These are phyloP conservation scores for Smithornis capensis DNA, from an alignment of 2,113 vertebrate species.

Conservation along the genomic window DNA sequence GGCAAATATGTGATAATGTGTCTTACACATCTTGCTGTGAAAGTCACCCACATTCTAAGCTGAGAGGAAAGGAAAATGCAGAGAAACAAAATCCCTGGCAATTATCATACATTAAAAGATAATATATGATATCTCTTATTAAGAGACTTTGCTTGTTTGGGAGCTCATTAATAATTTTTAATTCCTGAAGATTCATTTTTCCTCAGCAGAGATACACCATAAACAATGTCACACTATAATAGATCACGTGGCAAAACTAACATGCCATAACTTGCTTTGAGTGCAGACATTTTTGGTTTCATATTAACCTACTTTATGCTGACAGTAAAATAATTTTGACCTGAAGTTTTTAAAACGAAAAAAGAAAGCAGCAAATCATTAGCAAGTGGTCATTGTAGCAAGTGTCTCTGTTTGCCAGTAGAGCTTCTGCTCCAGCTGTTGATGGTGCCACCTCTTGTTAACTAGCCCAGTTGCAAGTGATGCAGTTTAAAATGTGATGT, in stretches of 20 bases:
- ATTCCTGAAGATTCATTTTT: not conserved
- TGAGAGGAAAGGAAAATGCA: not conserved
- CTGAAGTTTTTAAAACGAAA: not conserved
- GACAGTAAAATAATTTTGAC: not conserved
- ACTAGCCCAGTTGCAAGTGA: not conserved
- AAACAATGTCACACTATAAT: not conserved
- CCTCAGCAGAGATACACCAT: not conserved
- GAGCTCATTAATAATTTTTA: not conserved
- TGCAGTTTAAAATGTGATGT: not conserved
- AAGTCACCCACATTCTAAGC: not conserved
- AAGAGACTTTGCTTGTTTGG: not conserved
- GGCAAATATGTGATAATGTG: not conserved
- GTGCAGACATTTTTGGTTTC: not conserved
- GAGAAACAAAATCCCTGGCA: not conserved
- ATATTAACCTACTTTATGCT: not conserved
- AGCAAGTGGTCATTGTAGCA: not conserved
- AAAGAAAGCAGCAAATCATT: not conserved
- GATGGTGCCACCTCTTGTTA: not conserved
- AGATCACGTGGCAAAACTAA: not conserved
- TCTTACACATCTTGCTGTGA: not conserved
- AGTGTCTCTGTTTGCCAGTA: not conserved
- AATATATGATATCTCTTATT: not conserved
- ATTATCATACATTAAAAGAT: not conserved
- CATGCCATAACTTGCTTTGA: constrained; percentile 5
- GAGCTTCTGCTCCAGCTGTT: not conserved